Evolutionary conservation across 2,888 invertebrate genomes (phyloP), one percentile per base, ranked within the genome.

Genomic region (Leptopilina myrica): DNA sequence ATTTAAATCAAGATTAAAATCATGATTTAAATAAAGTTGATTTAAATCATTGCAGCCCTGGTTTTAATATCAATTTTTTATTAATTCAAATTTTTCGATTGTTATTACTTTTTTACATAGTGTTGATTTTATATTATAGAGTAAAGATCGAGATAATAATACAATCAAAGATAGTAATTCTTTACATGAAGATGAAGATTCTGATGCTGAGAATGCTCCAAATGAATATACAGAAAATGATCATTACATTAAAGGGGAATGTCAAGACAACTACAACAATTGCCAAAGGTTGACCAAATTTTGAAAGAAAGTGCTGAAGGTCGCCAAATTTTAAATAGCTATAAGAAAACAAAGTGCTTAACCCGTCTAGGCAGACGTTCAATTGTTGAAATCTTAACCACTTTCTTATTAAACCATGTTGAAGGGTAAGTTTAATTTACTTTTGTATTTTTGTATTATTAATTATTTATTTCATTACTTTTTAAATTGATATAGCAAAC

Each of bases 291-390:
- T 59, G 59, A 59, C 14, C n/a, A 59, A 59, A n/a, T 59, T 11
- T 59, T 59, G 14, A 59, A 59, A n/a, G 59, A 59, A 59, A n/a
- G 11, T 59, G 59, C 59, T n/a, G 59, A 59, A n/a, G 59, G 59
- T 59, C 59, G 59, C 14, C 59, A 59, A 59, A 4, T 59, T 59
- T n/a, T 59, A 15, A 59, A 59, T n/a, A 59, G 59, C n/a, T 59
- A n/a, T n/a, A 59, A 14, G 59, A 59, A 56, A 56, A 56, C 12
- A 56, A 56, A 56, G 56, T 56, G 56, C 14, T 56, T 56, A 56
- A n/a, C n/a, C n/a, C 56, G 56, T 11, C n/a, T 56, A 7, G 56
- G n/a, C 56, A 56, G 56, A 56, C 56, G 56, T 11, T 56, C 56
- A 2, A n/a, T 56, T 56, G 56, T 56, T 2, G 56, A 56, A 5